These are phyloP conservation scores for Agrochola lychnidis DNA, from an alignment of 2,888 invertebrate genomes.

Conservation along the genomic window DNA sequence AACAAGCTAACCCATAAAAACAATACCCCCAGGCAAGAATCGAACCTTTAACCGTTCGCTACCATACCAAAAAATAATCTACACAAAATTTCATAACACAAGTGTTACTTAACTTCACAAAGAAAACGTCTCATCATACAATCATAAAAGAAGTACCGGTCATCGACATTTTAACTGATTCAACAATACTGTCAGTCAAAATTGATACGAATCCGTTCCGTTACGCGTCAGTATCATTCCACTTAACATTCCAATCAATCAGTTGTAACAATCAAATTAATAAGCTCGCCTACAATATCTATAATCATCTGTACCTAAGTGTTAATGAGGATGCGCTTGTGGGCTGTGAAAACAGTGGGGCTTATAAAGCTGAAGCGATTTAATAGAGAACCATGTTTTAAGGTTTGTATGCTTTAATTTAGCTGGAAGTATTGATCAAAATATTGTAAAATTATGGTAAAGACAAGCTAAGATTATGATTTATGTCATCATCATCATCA, in stretches of 20 bases:
- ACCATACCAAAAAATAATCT: conserved; percentile 35
- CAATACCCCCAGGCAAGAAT: conserved; percentile 44
- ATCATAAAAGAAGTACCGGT: conserved; percentile 55
- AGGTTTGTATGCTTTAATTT: neutral
- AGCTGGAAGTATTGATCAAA: neutral
- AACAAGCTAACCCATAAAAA: conserved; percentile 33
- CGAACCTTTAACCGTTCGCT: conserved; percentile 2
- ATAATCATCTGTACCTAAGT: conserved; percentile 66
- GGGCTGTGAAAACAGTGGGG: conserved; percentile 47
- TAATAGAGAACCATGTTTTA: neutral
- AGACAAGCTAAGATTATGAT: neutral
- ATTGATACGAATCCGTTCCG: conserved; percentile 66
- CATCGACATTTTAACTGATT: conserved; percentile 62
- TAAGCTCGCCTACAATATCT: conserved; percentile 67
- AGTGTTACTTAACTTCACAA: conserved; percentile 46
- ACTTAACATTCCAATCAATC: conserved; percentile 79
- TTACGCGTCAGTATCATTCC: conserved; percentile 70
- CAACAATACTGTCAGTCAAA: conserved; percentile 63
- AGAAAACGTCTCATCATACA: conserved; percentile 44
- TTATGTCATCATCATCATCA: too few relatives aligned
- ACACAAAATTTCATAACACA: conserved; percentile 50
- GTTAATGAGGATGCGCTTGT: conserved; percentile 70
- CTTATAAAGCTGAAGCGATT: conserved; percentile 14
- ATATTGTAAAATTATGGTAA: neutral
- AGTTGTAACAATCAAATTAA: conserved; percentile 74